phyloP scores from a whole-genome alignment of 1,140 invertebrate genomes.

The Steinernema feltiae region DNA sequence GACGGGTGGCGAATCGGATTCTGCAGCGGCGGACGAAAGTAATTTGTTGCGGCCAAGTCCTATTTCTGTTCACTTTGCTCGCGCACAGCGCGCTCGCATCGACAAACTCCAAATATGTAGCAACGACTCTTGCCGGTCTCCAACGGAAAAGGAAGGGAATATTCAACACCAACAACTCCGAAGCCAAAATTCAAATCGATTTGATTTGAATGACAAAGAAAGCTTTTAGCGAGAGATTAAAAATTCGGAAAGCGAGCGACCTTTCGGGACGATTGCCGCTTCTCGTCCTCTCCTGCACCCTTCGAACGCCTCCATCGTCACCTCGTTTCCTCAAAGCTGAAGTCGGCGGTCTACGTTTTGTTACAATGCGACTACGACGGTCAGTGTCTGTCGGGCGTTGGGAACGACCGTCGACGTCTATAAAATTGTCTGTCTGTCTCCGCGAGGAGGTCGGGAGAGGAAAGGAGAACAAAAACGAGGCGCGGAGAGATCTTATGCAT shows the following conservation, averaged over 20 bases:
- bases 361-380: not conserved
- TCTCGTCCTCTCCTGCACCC: not conserved
- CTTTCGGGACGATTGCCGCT: not conserved
- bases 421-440: slow-evolving; percentile 5
- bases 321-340: no score
- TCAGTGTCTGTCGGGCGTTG: not conserved
- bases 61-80: no score
- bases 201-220: not conserved
- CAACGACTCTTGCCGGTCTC: no score
- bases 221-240: no score
- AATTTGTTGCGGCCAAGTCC: no score
- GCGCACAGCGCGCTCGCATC: no score
- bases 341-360: no score
- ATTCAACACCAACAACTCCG: no score
- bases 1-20: not conserved
- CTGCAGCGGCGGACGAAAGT: not conserved
- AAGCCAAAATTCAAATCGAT: not conserved
- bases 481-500: slow-evolving; percentile 11
- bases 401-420: slow-evolving; percentile 1
- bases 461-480: not conserved
- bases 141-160: no score
- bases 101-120: no score
- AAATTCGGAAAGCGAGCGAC: not conserved
- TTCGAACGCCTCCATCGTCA: not conserved
- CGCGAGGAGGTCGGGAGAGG: slow-evolving; percentile 4